Conservation (phyloP, 2,113 vertebrate genomes). For the Pseudopipra pipra region DNA sequence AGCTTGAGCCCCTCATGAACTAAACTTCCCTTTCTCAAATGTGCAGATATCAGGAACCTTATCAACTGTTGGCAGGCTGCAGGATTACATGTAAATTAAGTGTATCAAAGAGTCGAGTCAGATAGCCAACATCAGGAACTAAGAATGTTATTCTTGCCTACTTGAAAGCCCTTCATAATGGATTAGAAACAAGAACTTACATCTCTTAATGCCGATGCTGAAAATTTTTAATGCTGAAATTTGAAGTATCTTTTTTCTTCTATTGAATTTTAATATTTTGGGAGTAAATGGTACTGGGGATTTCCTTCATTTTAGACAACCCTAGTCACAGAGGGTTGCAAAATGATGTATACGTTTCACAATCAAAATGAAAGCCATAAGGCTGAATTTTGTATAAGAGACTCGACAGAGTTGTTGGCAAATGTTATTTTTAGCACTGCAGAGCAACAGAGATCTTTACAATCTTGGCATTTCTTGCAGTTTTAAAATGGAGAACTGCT, state of each 20-base stretch:
- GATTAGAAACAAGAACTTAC: conserved; percentile 69
- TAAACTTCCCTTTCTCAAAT: conserved; percentile 16
- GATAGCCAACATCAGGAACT: conserved; percentile 44
- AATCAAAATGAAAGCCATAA: conserved; percentile 35
- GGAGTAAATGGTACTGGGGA: not conserved
- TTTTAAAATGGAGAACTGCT: conserved; percentile 49
- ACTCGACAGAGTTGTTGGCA: not conserved
- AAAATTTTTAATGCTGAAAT: not conserved
- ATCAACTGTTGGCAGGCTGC: conserved; percentile 70
- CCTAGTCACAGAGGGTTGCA: not conserved
- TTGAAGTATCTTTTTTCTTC: conserved; percentile 3
- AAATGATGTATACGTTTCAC: not conserved
- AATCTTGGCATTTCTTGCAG: conserved; percentile 32
- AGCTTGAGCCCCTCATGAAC: not conserved
- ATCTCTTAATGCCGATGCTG: conserved; percentile 39
- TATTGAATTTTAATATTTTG: conserved; percentile 49
- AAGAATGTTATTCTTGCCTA: conserved; percentile 41
- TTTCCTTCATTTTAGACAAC: conserved; percentile 61
- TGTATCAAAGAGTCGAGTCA: conserved; percentile 55
- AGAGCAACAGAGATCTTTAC: not conserved
- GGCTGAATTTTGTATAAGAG: conserved; percentile 2
- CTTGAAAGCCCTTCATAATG: conserved; percentile 61
- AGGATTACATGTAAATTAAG: conserved; percentile 75
- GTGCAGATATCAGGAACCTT: conserved; percentile 60
- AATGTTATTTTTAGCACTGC: conserved; percentile 52